These are phyloP conservation scores for Eulemur macaco DNA, from an alignment of 2,113 vertebrate species.

Conservation along the genomic window DNA sequence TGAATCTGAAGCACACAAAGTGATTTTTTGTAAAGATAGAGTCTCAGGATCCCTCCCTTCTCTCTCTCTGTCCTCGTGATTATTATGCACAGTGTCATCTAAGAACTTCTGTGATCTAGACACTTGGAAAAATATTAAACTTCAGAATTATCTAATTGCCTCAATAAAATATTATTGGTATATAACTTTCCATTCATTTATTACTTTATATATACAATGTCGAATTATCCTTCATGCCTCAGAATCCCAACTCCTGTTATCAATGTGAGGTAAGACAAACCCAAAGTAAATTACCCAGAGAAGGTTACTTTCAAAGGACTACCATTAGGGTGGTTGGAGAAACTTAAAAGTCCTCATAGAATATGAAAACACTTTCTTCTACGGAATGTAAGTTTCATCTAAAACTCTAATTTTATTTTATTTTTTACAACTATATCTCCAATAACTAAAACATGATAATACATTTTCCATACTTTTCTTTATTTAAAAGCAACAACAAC, in stretches of 20 bases:
- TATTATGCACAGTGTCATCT: not conserved
- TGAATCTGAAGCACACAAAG: not conserved
- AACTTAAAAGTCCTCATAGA: not conserved
- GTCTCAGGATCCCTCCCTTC: not conserved
- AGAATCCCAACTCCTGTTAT: not conserved
- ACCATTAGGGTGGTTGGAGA: not conserved
- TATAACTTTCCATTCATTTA: not conserved
- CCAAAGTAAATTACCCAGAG: not conserved
- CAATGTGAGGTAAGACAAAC: not conserved
- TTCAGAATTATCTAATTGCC: not conserved
- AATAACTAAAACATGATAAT: not conserved
- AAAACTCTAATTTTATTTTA: not conserved
- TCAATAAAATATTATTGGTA: not conserved
- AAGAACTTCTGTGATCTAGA: not conserved
- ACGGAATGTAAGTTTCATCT: not conserved
- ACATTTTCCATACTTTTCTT: not conserved
- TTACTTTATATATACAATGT: not conserved
- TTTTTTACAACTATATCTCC: not conserved
- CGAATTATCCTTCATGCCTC: not conserved
- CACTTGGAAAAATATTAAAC: not conserved
- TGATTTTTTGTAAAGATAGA: not conserved
- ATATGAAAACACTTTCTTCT: not conserved
- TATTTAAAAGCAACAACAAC: not conserved
- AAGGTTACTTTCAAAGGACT: not conserved
- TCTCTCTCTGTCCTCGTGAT: not conserved